phyloP scores from a whole-genome alignment of 2,797 vertebrate species.

The Pempheris klunzingeri region DNA sequence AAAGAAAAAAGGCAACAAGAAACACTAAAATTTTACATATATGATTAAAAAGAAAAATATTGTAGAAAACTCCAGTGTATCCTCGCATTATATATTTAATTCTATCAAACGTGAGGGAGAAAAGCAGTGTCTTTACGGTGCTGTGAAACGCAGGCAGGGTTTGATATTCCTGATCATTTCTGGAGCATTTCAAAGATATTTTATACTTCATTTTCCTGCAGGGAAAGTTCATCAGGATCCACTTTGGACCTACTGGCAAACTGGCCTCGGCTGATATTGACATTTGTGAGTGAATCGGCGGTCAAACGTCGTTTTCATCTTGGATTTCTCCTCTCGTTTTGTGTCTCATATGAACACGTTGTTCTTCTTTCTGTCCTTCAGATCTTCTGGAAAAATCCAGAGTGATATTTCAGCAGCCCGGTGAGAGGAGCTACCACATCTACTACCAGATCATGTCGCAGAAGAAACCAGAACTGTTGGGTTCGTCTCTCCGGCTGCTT shows the following conservation, averaged over 20 bases:
- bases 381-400: slow-evolving; percentile 98
- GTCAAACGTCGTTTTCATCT: background rate
- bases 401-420: slow-evolving; percentile 97
- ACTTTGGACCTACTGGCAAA: slow-evolving; percentile 94
- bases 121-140: too few relatives aligned
- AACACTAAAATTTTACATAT: too few relatives aligned
- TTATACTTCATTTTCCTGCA: slow-evolving; percentile 63
- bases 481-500: slow-evolving; percentile 66
- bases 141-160: too few relatives aligned
- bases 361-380: slow-evolving; percentile 64
- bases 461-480: slow-evolving; percentile 94
- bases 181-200: background rate
- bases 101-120: too few relatives aligned
- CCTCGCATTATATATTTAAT: too few relatives aligned
- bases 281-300: slow-evolving; percentile 91
- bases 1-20: too few relatives aligned
- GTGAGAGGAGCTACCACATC: slow-evolving; percentile 95
- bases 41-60: too few relatives aligned
- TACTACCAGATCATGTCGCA: slow-evolving; percentile 97
- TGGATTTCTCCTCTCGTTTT: background rate
- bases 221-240: slow-evolving; percentile 98
- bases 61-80: too few relatives aligned
- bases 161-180: background rate
- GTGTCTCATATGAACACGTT: background rate
- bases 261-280: slow-evolving; percentile 94